Evolutionary conservation across 2,113 vertebrate species (phyloP).

Genomic region (human): DNA sequence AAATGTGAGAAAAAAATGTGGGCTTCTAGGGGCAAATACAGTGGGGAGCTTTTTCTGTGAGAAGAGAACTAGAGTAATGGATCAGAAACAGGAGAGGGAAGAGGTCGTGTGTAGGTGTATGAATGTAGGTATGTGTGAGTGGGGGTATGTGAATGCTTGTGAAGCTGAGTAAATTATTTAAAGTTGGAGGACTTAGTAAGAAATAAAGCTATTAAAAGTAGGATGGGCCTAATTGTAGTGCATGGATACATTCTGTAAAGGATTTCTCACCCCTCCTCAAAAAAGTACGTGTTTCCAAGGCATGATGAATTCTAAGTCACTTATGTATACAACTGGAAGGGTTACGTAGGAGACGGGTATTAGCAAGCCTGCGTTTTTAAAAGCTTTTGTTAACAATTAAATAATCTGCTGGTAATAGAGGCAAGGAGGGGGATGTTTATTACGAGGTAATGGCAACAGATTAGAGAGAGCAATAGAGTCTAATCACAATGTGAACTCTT

Average conservation of each 20-base stretch:
- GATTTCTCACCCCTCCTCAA: not conserved
- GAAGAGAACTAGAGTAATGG: not conserved
- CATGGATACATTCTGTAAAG: not conserved
- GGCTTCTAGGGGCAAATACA: not conserved
- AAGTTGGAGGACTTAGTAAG: not conserved
- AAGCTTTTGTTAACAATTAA: not conserved
- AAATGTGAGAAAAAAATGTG: not conserved
- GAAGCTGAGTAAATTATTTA: not conserved
- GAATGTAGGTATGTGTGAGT: too few species aligned
- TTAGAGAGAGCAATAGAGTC: not conserved
- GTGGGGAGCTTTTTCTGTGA: not conserved
- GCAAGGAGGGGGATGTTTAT: not conserved
- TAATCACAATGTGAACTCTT: not conserved
- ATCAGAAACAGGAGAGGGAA: not conserved
- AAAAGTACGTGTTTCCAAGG: not conserved
- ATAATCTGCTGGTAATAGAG: not conserved
- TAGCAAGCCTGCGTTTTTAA: not conserved
- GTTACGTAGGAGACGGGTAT: not conserved
- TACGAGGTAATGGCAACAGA: not conserved
- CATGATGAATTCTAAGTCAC: not conserved
- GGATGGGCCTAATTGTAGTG: not conserved
- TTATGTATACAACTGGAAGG: not conserved
- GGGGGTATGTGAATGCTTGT: not conserved
- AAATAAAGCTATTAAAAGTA: not conserved
- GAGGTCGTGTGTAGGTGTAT: not conserved